Base-by-base conservation (phyloP, 1,140 invertebrate genomes). In the Centruroides vittatus region DNA sequence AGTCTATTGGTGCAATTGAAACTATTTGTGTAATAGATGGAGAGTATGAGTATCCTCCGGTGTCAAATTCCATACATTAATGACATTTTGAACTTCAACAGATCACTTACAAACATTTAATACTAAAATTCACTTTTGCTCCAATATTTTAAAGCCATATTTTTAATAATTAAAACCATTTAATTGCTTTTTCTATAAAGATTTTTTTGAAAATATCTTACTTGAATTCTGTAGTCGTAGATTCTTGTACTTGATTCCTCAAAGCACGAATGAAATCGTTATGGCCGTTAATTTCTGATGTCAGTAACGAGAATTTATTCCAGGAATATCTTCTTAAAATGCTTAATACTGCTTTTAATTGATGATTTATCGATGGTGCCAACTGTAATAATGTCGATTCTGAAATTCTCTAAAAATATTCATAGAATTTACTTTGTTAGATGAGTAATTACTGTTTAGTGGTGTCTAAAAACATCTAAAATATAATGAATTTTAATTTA, bases 231-330 rank as follows among this genome's bases (percentile, higher is more conserved):
- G 69, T 89, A 86, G 77, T 88, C 83, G 61, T 85, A 82, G 55
- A 58, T 47, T 61, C 57, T 46, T 84, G 84, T 50, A 91, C 87
- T 62, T 87, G 77, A 71, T 93, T 89, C 47, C 91, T 76, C 13
- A 96, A 85, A n/a, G 90, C 89, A 73, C 93, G 88, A 61, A 95
- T 86, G 71, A 97, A 96, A 73, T 96, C 90, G 67, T 91, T 88
- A 73, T 95, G 89, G 0, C 93, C 93, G 34, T 90, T 90, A 55
- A 94, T 92, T 70, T 88, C 84, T 51, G 75, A 73, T 0, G 77
- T 78, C 35, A 96, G 87, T 56, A 96, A 86, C 61, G 88, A 89
- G 74, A 96, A 95, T 68, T 92, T 86, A 72, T 93, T 90, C 93
- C 93, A 97, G 71, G 94, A 93, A 76, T 98, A 98, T 55, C 91